phyloP scores from a whole-genome alignment of 2,888 invertebrate species.

The Synanthedon myopaeformis region DNA sequence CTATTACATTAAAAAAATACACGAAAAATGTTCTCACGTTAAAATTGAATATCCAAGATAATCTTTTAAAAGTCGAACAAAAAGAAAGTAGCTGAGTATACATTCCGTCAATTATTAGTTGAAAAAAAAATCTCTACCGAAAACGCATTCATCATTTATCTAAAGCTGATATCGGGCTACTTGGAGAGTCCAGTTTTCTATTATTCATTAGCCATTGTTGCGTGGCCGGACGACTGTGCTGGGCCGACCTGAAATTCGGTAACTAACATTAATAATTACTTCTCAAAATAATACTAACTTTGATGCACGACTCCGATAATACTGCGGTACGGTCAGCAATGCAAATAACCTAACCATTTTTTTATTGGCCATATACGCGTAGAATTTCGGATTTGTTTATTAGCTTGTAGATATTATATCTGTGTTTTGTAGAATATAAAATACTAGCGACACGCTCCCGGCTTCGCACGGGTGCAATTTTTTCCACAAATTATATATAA shows the following conservation, averaged over 20 bases:
- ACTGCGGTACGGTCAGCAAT: conserved; percentile 25
- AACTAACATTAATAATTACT: conserved; percentile 69
- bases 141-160: conserved; percentile 63
- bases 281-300: conserved; percentile 66
- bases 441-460: no score
- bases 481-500: no score
- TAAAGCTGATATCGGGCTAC: conserved; percentile 49
- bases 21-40: conserved; percentile 12
- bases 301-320: conserved; percentile 63
- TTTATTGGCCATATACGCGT: background rate
- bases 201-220: conserved; percentile 62
- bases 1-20: no score
- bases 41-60: conserved; percentile 6
- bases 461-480: no score
- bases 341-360: background rate
- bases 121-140: conserved; percentile 40
- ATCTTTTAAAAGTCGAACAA: conserved; percentile 15
- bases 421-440: no score
- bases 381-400: background rate
- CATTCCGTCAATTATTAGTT: conserved; percentile 45
- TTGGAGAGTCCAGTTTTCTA: conserved; percentile 56
- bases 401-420: no score
- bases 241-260: conserved; percentile 62
- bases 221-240: conserved; percentile 32
- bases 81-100: conserved; percentile 23